Evolutionary conservation across 2,888 invertebrate species (phyloP).

Genomic region (Epirrhoe tristata): DNA sequence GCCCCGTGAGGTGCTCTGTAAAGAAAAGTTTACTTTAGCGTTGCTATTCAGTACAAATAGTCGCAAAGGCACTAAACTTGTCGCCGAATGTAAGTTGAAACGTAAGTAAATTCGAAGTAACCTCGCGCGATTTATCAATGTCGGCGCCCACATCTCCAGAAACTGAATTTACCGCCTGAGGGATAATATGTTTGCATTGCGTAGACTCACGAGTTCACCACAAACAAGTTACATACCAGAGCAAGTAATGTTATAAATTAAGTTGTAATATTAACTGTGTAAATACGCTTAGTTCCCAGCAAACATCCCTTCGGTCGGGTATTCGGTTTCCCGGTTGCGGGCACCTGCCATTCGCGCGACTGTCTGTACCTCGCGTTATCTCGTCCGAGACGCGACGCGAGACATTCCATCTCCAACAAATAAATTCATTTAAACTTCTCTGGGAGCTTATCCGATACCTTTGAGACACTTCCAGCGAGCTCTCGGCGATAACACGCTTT

Average conservation of each 20-base stretch:
- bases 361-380: constrained; percentile 68
- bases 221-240: constrained; percentile 53
- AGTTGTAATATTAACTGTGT: constrained; percentile 57
- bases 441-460: constrained; percentile 47
- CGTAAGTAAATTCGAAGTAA: constrained; percentile 28
- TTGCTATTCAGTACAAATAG: constrained; percentile 1
- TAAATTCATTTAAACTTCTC: constrained; percentile 53
- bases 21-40: constrained; percentile 43
- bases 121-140: constrained; percentile 38
- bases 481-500: constrained; percentile 44
- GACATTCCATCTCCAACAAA: constrained; percentile 58
- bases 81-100: constrained; percentile 11
- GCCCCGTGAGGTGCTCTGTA: constrained; percentile 91
- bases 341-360: constrained; percentile 54
- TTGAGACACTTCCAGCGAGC: constrained; percentile 35
- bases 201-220: constrained; percentile 45
- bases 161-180: constrained; percentile 44
- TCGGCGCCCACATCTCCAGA: constrained; percentile 38
- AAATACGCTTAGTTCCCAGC: constrained; percentile 63
- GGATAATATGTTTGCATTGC: constrained; percentile 48
- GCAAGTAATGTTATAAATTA: constrained; percentile 59
- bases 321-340: constrained; percentile 57
- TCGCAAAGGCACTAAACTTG: background rate
- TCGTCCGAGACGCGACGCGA: constrained; percentile 48
- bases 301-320: constrained; percentile 59